phyloP scores from a whole-genome alignment of 2,113 vertebrate genomes.

The Apodemus sylvaticus region DNA sequence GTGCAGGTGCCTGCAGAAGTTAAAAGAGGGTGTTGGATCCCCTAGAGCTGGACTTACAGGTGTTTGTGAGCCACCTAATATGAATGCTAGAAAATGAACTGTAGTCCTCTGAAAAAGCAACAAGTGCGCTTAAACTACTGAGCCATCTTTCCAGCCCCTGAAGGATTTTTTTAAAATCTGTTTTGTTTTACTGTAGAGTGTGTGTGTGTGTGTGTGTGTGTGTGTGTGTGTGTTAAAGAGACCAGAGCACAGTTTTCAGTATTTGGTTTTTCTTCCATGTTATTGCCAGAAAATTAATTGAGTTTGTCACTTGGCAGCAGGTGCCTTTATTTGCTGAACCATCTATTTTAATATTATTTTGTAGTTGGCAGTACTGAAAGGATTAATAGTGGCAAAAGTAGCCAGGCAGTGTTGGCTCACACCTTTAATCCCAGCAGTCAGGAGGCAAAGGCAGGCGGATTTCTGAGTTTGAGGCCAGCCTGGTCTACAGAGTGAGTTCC shows the following conservation, averaged over 20 bases:
- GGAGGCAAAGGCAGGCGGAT: too few relatives aligned
- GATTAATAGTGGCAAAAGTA: background rate
- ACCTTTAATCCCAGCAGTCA: too few relatives aligned
- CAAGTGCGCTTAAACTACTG: background rate
- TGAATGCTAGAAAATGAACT: background rate
- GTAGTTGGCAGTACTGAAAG: background rate
- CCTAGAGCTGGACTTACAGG: background rate
- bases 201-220: background rate
- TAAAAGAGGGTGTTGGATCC: background rate
- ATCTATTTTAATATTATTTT: background rate
- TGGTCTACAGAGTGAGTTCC: too few relatives aligned
- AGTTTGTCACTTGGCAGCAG: background rate
- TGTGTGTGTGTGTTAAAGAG: background rate
- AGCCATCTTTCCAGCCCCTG: background rate
- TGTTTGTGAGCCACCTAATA: background rate
- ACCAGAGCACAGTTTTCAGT: background rate
- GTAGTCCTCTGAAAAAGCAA: background rate
- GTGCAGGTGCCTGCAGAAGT: background rate
- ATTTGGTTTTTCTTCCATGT: background rate
- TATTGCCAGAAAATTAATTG: background rate
- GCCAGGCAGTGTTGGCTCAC: too few relatives aligned
- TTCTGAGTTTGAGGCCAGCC: too few relatives aligned
- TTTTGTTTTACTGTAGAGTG: background rate
- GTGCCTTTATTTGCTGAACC: background rate
- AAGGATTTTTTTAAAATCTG: background rate